Conservation (phyloP, 2,797 vertebrate species). For the Chelidonichthys spinosus region DNA sequence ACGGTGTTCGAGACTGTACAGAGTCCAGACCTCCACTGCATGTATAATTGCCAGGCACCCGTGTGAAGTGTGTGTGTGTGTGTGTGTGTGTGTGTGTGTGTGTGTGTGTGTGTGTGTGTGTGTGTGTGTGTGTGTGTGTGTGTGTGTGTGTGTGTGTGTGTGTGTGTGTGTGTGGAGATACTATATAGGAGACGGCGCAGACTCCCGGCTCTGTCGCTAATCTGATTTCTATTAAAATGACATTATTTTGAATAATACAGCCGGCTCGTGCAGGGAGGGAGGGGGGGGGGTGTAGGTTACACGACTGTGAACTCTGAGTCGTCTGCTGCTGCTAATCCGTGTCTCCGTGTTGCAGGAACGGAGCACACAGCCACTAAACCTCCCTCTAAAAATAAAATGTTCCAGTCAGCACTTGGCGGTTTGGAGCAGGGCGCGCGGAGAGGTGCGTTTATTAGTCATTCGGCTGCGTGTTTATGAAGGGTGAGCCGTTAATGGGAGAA, state of each 20-base stretch:
- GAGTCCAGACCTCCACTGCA: conserved; percentile 71
- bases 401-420: conserved; percentile 26
- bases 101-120: conserved; percentile 3
- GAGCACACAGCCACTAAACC: conserved; percentile 11
- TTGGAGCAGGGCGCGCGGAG: conserved; percentile 18
- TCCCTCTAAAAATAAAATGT: too few relatives aligned
- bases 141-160: not conserved
- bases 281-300: conserved; percentile 64
- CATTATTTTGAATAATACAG: conserved; percentile 65
- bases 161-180: conserved; percentile 20
- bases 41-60: conserved; percentile 73
- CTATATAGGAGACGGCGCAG: conserved; percentile 14
- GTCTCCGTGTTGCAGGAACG: conserved; percentile 24
- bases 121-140: not conserved
- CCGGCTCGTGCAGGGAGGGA: conserved; percentile 39
- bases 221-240: conserved; percentile 69
- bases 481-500: conserved; percentile 77
- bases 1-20: conserved; percentile 80
- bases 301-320: conserved; percentile 55
- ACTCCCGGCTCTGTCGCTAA: conserved; percentile 37
- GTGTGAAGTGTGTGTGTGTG: conserved; percentile 50
- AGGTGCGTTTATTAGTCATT: conserved; percentile 56
- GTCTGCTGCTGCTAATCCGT: conserved; percentile 50
- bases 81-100: conserved; percentile 15
- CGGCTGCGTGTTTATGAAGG: conserved; percentile 65